Base-by-base conservation (phyloP, 1,140 invertebrate species). In the Aphidius gifuensis region DNA sequence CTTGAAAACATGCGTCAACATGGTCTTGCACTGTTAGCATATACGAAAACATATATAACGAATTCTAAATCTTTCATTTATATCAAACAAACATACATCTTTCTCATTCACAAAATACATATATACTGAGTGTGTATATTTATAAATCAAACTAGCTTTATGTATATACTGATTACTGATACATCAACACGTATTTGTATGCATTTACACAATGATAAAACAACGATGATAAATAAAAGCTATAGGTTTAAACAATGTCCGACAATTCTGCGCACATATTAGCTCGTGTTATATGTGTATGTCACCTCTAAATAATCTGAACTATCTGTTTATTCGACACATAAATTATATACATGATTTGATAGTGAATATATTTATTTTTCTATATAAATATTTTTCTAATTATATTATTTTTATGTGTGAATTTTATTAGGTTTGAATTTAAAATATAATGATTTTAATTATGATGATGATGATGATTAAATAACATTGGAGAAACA, bases 1-100 rank as follows among this genome's bases (percentile, higher is more conserved):
- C 80, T 82, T 82, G 79, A 82, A 82, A 82, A 82, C 79, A 82
- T 80, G 80, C 81, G 80, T 82, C 81, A 82, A 82, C 80, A 82
- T 78, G 76, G 76, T 79, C 79, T 80, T 80, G 78, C 78, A 79
- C 78, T 80, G 78, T 80, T 80, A 80, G 76, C 76, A 74, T 74
- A 77, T 78, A 16, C 16, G 16, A 32, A 32, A 4, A 3, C 23
- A 71, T 75, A 77, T 73, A 79, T 80, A 79, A 81, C 76, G 76
- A 75, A 76, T 72, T 69, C 69, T 69, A 71, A 69, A 64, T 62
- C 68, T 67, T 64, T 65, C 60, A 39, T 40, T 50, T 45, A 40
- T 47, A 40, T 47, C 23, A 48, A 43, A 56, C 45, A 56, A 54
- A 53, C 49, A 47, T 54, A 45, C 32, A 43, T 7, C 46, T 43